Percentiles rank a stretch among this genome's conserved stretches.
Conservation (phyloP, 1,140 invertebrate species). For the Caenorhabditis elegans region WBcel235 BX284606.5:10951001-10951500, state of each 20-base stretch:
- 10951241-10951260: constrained; percentile 47
- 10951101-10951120: constrained; percentile 45
- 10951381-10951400: not conserved
- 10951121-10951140: constrained; percentile 45
- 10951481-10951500: not conserved
- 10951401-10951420: constrained; percentile 1
- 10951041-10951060: constrained; percentile 47
- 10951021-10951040: not conserved
- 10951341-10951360: not conserved
- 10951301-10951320: constrained; percentile 23
- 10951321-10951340: not conserved
- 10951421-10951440: constrained; percentile 14
- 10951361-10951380: not conserved
- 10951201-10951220: not conserved
- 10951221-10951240: constrained; percentile 50
- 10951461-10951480: not conserved
- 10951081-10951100: constrained; percentile 36
- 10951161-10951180: not conserved
- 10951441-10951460: not conserved
- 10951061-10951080: constrained; percentile 51
- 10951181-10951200: no score
- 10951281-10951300: not conserved
- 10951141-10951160: constrained; percentile 23
- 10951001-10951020: not conserved
- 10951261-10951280: not conserved